These are phyloP conservation scores for Etheostoma perlongum DNA, from an alignment of 2,797 vertebrate species.

Conservation along the genomic window DNA sequence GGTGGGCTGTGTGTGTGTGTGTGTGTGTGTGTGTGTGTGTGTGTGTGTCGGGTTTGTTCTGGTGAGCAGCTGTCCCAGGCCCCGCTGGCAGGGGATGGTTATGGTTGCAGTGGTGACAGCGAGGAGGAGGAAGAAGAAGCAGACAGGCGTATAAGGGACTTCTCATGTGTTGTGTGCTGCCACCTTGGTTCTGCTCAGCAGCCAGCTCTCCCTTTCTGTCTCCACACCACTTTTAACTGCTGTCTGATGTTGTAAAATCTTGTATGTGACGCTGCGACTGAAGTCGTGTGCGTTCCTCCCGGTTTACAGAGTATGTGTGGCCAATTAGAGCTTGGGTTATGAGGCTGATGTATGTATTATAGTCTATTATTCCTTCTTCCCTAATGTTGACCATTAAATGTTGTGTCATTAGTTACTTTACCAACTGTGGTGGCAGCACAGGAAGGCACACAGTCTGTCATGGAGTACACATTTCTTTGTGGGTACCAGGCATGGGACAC, in stretches of 20 bases:
- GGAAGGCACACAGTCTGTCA: conserved; percentile 77
- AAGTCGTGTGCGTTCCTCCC: conserved; percentile 59
- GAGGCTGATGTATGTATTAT: conserved; percentile 84
- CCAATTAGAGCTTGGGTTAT: conserved; percentile 85
- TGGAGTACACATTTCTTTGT: conserved; percentile 61
- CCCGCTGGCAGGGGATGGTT: conserved; percentile 68
- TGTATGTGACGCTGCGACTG: conserved; percentile 60
- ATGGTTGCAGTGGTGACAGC: conserved; percentile 60
- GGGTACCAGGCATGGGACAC: conserved; percentile 49
- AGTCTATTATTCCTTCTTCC: conserved; percentile 80
- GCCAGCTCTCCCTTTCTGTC: conserved; percentile 70
- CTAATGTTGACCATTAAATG: conserved; percentile 82
- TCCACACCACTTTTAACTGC: conserved; percentile 74
- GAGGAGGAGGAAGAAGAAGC: conserved; percentile 62
- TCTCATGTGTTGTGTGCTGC: conserved; percentile 72
- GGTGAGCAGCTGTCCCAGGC: conserved; percentile 78
- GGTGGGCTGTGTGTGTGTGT: conserved; percentile 29
- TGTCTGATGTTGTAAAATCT: conserved; percentile 79
- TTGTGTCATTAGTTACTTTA: conserved; percentile 82
- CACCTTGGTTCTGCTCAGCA: conserved; percentile 68
- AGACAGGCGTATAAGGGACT: conserved; percentile 71
- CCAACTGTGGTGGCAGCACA: conserved; percentile 77
- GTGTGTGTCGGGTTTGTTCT: conserved; percentile 64
- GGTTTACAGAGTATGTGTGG: conserved; percentile 83
- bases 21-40: conserved; percentile 25